phyloP scores from a whole-genome alignment of 2,888 invertebrate species.

The Folsomia manolachei region DNA sequence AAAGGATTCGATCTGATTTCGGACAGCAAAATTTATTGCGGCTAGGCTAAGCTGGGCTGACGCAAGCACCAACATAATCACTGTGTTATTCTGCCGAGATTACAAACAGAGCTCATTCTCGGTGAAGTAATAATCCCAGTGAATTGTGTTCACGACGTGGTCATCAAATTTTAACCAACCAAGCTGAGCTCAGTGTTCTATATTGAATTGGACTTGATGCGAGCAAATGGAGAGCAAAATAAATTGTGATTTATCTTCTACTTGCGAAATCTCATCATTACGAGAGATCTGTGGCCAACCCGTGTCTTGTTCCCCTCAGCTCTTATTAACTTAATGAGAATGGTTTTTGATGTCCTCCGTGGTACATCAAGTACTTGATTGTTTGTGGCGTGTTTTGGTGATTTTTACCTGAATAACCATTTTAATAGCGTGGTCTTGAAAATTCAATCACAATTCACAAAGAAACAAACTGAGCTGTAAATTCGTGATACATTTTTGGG shows the following conservation, averaged over 20 bases:
- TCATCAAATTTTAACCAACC: background rate
- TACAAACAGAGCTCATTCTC: background rate
- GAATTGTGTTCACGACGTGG: background rate
- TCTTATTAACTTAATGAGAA: background rate
- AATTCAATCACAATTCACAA: background rate
- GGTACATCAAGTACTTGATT: too few relatives aligned
- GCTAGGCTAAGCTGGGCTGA: too few relatives aligned
- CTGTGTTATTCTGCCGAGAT: background rate
- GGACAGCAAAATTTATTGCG: background rate
- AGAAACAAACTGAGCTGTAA: too few relatives aligned
- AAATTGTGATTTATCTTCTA: background rate
- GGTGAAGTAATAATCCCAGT: background rate
- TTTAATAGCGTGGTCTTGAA: background rate
- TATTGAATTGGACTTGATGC: too few relatives aligned
- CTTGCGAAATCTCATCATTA: constrained; percentile 1
- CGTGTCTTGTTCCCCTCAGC: background rate
- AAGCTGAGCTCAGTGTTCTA: too few relatives aligned
- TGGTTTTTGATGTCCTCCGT: background rate
- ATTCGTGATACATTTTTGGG: too few relatives aligned
- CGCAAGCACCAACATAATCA: too few relatives aligned
- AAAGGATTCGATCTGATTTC: background rate
- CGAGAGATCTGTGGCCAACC: background rate
- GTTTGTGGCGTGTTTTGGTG: background rate
- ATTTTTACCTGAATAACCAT: background rate
- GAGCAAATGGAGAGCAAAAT: background rate